Base-by-base conservation (phyloP, 2,888 invertebrate genomes). In the Megaustenia siamemsis region DNA sequence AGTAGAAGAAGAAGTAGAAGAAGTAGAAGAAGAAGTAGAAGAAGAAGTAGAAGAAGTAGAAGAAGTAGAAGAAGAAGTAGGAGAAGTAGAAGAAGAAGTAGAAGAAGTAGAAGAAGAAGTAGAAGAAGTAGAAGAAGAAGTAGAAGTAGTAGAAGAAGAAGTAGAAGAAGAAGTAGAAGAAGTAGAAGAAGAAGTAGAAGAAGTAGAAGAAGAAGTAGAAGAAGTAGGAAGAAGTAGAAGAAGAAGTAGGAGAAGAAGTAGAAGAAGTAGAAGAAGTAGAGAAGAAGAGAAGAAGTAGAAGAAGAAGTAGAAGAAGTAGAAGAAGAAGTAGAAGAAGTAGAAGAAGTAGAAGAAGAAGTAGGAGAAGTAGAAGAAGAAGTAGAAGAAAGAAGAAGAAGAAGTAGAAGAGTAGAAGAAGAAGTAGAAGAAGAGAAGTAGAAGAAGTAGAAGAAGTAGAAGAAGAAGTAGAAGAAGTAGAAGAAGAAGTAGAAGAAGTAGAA, bases 351-450 rank as follows among this genome's bases (percentile, higher is more conserved):
- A 24, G 24, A 18, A 56, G 3, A 24, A 56, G 24, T 24, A 56
- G 56, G 21, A 21, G 24, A 56, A 56, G 10, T 21, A 56, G 21
- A 56, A 49, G 10, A 49, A 49, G n/a, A n/a, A n/a, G n/a, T n/a
- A n/a, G 40, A 56, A 40, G 43, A 63, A 63, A 79, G 79, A 60
- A 56, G 56, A 60, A 63, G 79, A 79, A 60, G 56, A 56, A 63
- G 79, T 63, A 60, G 56, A 60, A 63, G 66, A 38, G 35, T 21
- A n/a, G 38, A 35, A n/a, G 21, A 38, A 28, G 32, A 35, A 38
- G 28, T n/a, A 60, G 32, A 66, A 43, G 40, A 21, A 45, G 10
- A 18, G 18, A 63, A 63, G 68, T 6, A 38, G 38, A 60, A 60
- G 79, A 60, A 38, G 38, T 35, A 35, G 66, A 60, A 40, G n/a